Evolutionary conservation across 2,113 vertebrate genomes (phyloP), one percentile per base, ranked within the genome.

Genomic region (Paramisgurnus dabryanus): DNA sequence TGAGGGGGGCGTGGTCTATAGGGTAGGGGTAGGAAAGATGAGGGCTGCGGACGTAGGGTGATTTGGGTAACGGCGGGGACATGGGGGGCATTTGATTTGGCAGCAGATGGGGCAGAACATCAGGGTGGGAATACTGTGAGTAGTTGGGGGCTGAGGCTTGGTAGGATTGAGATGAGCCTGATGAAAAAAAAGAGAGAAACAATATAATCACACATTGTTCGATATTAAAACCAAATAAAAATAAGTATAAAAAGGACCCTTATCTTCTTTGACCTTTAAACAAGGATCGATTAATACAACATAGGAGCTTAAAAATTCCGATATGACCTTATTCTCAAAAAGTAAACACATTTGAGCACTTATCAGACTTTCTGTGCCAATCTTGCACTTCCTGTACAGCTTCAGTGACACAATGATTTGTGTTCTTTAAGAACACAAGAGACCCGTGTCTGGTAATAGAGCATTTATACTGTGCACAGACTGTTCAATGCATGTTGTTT

Each of bases 21-120:
- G 78, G 66, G 66, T 77, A 85, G 27, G 79, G 74, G 82, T 82
- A 86, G 9, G 78, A 34, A 61, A 75, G 76, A 15, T 72, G 74
- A 41, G 80, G 6, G 68, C 77, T 76, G 6, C 72, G 82, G 11
- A 77, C 27, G 61, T 85, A 85, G 4, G 77, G 55, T 8, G 77
- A 77, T 3, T 73, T 80, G 45, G 84, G 60, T 78, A 82, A 84
- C 50, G 84, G 86, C 40, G 69, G 85, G 11, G 83, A 60, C 58
- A 81, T 22, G 45, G 39, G 43, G 43, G 83, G 72, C 41, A 85
- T 27, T 41, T 82, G 82, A 40, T 66, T 77, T 18, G 72, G 55
- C 12, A 73, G 49, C 12, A 68, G 66, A 12, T 79, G 13, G 8
- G 86, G 67, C 18, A 80, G 41, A 7, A 74, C 0, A 0, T 85